Percentiles rank a stretch among this genome's conserved stretches.
These are phyloP conservation scores for Abramis brama DNA, from an alignment of 2,113 vertebrate genomes.

Conservation along the genomic window DNA sequence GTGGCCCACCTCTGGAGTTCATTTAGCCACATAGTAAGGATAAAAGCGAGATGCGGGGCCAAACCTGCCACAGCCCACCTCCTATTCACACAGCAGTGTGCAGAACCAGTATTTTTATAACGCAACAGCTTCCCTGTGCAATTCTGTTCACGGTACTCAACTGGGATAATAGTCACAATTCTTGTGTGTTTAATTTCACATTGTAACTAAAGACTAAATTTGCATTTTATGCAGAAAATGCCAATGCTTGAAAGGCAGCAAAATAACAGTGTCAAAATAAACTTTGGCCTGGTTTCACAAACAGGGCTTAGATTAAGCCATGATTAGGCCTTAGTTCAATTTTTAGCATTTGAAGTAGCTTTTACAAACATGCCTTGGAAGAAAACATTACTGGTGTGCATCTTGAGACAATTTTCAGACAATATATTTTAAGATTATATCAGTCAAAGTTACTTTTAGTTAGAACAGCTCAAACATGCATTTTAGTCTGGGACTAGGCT, in stretches of 20 bases:
- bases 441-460: too few species aligned
- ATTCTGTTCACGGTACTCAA: not conserved
- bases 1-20: constrained; percentile 42
- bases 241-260: not conserved
- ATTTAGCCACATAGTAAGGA: constrained; percentile 34
- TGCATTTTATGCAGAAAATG: not conserved
- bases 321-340: too few species aligned
- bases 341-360: too few species aligned
- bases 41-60: not conserved
- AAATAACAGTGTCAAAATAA: not conserved
- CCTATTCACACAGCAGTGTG: constrained; percentile 11
- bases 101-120: not conserved
- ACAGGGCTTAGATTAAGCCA: too few species aligned
- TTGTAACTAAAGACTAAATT: constrained; percentile 2
- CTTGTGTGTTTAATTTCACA: not conserved
- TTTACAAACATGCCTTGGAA: too few species aligned
- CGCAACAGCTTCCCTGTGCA: constrained; percentile 2
- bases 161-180: constrained; percentile 20
- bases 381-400: too few species aligned
- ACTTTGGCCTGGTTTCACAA: too few species aligned
- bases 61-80: not conserved
- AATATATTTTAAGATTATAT: too few species aligned
- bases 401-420: too few species aligned
- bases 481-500: too few species aligned
- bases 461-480: too few species aligned